A percentile compares a stretch with the other conserved stretches of the same genome.
Evolutionary conservation across 2,797 vertebrate species (phyloP).

Genomic region (Xenopus petersii): DNA sequence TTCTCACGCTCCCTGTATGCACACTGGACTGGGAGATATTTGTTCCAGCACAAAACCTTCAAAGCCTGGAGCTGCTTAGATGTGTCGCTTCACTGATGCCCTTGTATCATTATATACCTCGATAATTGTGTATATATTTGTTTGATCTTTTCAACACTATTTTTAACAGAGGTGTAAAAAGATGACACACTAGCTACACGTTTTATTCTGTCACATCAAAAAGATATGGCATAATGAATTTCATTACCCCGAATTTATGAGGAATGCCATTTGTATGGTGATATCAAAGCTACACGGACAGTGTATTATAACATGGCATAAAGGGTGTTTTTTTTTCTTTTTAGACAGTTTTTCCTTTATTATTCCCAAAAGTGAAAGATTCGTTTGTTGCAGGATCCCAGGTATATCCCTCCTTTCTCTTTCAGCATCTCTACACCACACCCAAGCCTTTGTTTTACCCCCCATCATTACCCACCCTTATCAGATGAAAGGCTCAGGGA

Average conservation of each 20-base stretch:
- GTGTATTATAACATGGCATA: not conserved
- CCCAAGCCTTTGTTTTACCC: conserved; percentile 45
- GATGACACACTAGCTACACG: not conserved
- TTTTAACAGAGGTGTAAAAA: not conserved
- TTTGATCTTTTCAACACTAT: conserved; percentile 11
- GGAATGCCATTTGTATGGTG: not conserved
- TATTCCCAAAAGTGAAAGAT: conserved; percentile 42
- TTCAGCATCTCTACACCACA: conserved; percentile 45
- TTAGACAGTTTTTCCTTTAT: not conserved
- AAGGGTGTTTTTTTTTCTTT: not conserved
- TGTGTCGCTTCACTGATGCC: conserved; percentile 14
- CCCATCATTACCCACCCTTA: conserved; percentile 46
- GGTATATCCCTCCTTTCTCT: conserved; percentile 51
- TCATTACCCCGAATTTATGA: not conserved
- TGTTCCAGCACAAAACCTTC: not conserved
- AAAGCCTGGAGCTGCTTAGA: conserved; percentile 7
- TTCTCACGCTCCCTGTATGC: not conserved
- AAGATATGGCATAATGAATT: not conserved
- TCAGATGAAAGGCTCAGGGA: conserved; percentile 54
- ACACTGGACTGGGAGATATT: not conserved
- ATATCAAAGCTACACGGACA: not conserved
- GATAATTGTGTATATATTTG: conserved; percentile 19
- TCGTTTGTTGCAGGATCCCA: conserved; percentile 27
- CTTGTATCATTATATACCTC: conserved; percentile 10
- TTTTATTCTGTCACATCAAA: conserved; percentile 26